Conservation (phyloP, 2,888 invertebrate species). For the Argyresthia goedartella region DNA sequence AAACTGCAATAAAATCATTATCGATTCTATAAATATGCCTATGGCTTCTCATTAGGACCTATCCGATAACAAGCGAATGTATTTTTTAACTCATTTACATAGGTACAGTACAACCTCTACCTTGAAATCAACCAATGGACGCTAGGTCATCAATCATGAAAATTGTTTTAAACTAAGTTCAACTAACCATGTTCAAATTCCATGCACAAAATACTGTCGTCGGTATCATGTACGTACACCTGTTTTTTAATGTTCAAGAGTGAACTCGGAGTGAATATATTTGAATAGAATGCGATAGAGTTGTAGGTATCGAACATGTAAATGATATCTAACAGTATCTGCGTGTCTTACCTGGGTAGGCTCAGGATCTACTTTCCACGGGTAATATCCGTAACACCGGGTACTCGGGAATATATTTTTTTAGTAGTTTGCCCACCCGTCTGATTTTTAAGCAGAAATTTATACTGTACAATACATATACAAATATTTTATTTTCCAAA, state of each 20-base stretch:
- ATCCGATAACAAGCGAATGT: no score
- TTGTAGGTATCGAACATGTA: background rate
- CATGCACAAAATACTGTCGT: no score
- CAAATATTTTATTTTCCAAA: no score
- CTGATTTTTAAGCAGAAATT: background rate
- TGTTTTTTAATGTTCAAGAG: background rate
- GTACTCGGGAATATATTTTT: background rate
- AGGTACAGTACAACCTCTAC: no score
- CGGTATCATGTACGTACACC: background rate
- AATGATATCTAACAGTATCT: background rate
- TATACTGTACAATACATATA: background rate
- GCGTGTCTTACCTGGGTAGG: background rate
- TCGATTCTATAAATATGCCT: no score
- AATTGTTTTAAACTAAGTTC: no score
- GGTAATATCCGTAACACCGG: background rate
- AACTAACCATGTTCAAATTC: no score
- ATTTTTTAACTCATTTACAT: no score
- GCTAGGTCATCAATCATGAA: no score
- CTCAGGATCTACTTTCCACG: background rate
- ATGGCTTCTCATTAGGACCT: no score
- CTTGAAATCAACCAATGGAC: no score
- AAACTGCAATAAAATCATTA: no score
- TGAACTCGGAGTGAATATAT: background rate
- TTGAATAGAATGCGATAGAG: conserved; percentile 3
- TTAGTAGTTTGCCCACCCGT: background rate